These are phyloP conservation scores for Xanthorhoe designata DNA, from an alignment of 2,888 invertebrate genomes.

Conservation along the genomic window DNA sequence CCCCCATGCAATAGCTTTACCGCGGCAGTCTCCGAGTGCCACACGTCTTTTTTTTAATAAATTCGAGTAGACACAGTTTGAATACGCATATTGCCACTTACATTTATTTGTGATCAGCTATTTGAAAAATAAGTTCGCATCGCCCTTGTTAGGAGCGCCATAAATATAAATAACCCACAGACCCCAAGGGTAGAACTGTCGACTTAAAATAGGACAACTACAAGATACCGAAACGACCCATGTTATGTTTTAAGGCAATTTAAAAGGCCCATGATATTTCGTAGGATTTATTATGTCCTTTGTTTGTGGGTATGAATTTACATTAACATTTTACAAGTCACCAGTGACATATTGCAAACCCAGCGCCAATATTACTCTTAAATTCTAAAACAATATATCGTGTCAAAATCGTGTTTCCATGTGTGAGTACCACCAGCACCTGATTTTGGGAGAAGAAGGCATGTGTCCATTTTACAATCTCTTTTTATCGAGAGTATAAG, in stretches of 20 bases:
- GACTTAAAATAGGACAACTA: constrained; percentile 32
- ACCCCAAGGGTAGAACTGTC: constrained; percentile 36
- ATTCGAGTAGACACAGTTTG: background rate
- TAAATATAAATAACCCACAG: constrained; percentile 52
- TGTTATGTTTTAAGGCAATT: constrained; percentile 6
- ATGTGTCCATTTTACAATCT: no score
- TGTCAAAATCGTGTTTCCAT: no score
- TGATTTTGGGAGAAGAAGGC: no score
- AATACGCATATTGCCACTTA: background rate
- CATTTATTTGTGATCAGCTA: background rate
- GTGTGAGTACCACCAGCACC: no score
- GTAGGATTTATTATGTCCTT: background rate
- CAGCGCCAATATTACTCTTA: no score
- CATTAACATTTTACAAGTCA: no score
- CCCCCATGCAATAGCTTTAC: no score
- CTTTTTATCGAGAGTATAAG: no score
- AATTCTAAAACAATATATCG: no score
- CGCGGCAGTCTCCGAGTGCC: no score
- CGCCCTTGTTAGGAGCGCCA: constrained; percentile 33
- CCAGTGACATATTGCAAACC: no score
- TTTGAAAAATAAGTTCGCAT: constrained; percentile 1
- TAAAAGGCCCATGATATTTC: background rate
- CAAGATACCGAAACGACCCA: background rate
- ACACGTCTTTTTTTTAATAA: no score
- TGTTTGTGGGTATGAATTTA: background rate